Base-by-base conservation (phyloP, 1,140 invertebrate genomes). In the Zaprionus kolodkinae region DNA sequence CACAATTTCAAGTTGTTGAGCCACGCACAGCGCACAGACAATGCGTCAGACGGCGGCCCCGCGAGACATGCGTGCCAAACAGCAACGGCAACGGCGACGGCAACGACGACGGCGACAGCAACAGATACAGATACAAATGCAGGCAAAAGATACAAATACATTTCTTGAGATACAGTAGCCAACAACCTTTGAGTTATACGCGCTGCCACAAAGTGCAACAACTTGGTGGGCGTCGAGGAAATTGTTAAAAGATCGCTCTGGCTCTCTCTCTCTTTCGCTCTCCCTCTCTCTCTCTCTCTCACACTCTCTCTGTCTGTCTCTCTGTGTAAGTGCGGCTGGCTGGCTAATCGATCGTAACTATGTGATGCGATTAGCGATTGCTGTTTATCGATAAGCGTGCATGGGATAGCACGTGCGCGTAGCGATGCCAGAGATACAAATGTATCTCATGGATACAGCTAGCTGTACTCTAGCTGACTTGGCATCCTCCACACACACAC, bases 1-100 rank as follows among this genome's bases (percentile, higher is more conserved):
- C 84, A 87, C 84, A 88, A 84, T 87, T 87, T 88, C 85, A 88
- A 88, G 84, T 87, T 87, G 84, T 87, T 87, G 81, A 87, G 84
- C 84, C 84, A 89, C 85, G 84, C 84, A 62, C 56, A 74, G 48
- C 79, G 79, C 83, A 65, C 56, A 74, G 68, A 78, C 76, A 77
- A 80, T 80, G 78, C 75, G 81, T 80, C 77, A 72, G 74, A 74
- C 83, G 72, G 45, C 76, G 60, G 70, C 60, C 7, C n/a, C 40
- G 7, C 59, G 38, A 64, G 33, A 25, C 25, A 12, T 25, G 12
- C 52, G 75, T 73, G 84, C 21, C 21, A 21, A 21, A 77, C 56
- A 68, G 57, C 38, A 11, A 45, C 7, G 11, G 57, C 55, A 12
- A n/a, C 35, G 27, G 52, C 54, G 13, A 77, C 56, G 62, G 57